Base-by-base conservation (phyloP, 2,797 vertebrate species). In the Saxicola maurus region DNA sequence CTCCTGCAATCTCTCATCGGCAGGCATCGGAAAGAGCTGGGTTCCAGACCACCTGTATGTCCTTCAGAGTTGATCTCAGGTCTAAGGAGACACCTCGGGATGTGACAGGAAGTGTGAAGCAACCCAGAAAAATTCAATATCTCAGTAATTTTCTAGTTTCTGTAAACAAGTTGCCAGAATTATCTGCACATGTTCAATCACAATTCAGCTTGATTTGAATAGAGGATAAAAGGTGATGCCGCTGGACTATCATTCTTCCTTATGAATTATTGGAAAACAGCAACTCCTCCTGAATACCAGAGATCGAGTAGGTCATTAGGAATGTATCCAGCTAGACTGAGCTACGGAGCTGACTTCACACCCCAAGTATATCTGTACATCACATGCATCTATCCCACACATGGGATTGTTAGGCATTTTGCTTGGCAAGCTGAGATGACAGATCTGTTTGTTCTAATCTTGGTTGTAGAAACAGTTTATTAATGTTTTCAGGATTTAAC, bases 361-460 rank as follows among this genome's bases (percentile, higher is more conserved):
- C 1, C 5, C 5, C 35, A 53, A 49, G 14, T 31, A 24, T 35
- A 6, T 15, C 21, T 48, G 2, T 10, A 11, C 13, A 30, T 4
- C 16, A 17, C 17, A 6, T 3, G 10, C 0, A 0, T 43, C 15
- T 46, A 17, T 31, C 11, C 28, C n/a, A 69, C 17, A n/a, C 7
- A 18, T 0, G 3, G 6, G 11, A 35, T 23, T 7, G 5, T 38
- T 27, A 71, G 8, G 4, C 1, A 46, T 53, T 84, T 68, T 81
- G 5, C 25, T n/a, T 38, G 13, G 17, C 5, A 35, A 35, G 18
- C 5, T 81, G 51, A 60, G 12, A 30, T 2, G 6, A 10, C 40
- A 61, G 11, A 43, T 17, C 21, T 1, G 35, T 57, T 69, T 66
- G 11, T 48, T 38, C 4, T 31, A 35, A 52, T 64, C 28, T n/a